Percentiles rank a stretch among this genome's conserved stretches.
Conservation (phyloP, 2,113 vertebrate genomes). For the Lethenteron reissneri region DNA sequence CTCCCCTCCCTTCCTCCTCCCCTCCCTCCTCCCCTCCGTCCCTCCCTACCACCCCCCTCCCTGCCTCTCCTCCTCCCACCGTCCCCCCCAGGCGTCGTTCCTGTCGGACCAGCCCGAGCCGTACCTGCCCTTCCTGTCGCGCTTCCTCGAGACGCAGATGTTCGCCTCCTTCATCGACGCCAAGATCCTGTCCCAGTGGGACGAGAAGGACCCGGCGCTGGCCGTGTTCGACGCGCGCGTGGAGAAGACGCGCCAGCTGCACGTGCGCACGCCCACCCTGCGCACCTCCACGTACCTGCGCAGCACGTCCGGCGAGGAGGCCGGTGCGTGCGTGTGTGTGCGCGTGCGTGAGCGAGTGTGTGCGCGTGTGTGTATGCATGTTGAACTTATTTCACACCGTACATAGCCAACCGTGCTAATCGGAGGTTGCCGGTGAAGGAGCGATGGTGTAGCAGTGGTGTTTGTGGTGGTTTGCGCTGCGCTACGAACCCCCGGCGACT, state of each 20-base stretch:
- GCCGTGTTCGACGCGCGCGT: conserved; percentile 69
- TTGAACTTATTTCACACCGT: too few relatives aligned
- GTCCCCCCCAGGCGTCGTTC: conserved; percentile 54
- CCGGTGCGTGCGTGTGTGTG: conserved; percentile 28
- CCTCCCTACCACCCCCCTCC: too few relatives aligned
- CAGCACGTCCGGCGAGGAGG: conserved; percentile 53
- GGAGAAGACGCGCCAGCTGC: conserved; percentile 53
- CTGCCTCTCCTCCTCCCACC: too few relatives aligned
- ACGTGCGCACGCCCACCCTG: conserved; percentile 34
- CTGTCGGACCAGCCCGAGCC: conserved; percentile 64
- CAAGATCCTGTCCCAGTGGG: conserved; percentile 87
- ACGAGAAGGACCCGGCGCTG: conserved; percentile 63
- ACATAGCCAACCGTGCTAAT: too few relatives aligned
- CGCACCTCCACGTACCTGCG: conserved; percentile 56
- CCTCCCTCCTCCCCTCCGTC: too few relatives aligned
- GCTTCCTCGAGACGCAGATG: conserved; percentile 92
- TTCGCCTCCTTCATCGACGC: conserved; percentile 92
- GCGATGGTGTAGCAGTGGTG: too few relatives aligned
- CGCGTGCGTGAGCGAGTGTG: too few relatives aligned
- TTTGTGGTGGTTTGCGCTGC: too few relatives aligned
- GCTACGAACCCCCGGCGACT: too few relatives aligned
- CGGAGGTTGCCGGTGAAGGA: too few relatives aligned
- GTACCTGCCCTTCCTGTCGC: conserved; percentile 70
- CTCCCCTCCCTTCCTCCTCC: too few relatives aligned
- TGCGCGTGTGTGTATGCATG: too few relatives aligned